Base-by-base conservation (phyloP, 92 coral and sea anemone genomes). In the Porites lobata region DNA sequence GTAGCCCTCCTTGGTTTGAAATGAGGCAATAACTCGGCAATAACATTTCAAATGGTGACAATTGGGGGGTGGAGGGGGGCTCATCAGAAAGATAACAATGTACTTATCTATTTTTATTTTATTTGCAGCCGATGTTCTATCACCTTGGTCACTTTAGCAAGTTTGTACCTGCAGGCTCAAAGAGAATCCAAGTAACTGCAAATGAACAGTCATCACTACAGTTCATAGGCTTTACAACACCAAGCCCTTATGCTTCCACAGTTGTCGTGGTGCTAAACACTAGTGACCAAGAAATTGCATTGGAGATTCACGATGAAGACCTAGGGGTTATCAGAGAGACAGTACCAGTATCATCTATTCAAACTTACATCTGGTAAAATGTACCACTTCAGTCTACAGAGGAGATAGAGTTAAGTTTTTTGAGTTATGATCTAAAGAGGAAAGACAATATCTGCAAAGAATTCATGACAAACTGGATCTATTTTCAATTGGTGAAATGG, bases 121-220 rank as follows among this genome's bases (percentile, higher is more conserved):
- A 43, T 13, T 65, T 68, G 21, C 90, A 96, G 99, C 99, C 99
- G 47, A 92, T 96, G 98, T 96, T 80, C 65, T 96, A 91, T 73
- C 99, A 96, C 65, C 94, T 96, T 80, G 99, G 98, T 10, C 99
- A 96, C 71, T 96, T 96, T 65, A 95, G 96, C 90, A 96, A 96
- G 95, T 96, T 96, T 87, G 91, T 96, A 21, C 84, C 92, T 9
- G 93, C 95, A 7, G 95, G 94, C 58, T 96, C 98, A 1, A 80
- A 69, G n/a, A 80, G 96, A 72, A 93, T 94, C 57, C 81, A 89
- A 47, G 86, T 96, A 76, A 76, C 75, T 18, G 90, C 99, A 80
- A 32, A 92, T 63, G 83, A 73, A 5, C 70, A 90, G 54, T 68
- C 91, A 43, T 26, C 87, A 0, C 87, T 96, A 84, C 86, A 94